Percentiles rank a stretch among this genome's conserved stretches.
Conservation (phyloP, 2,797 vertebrate genomes). For the Microctenopoma steveboyesi region DNA sequence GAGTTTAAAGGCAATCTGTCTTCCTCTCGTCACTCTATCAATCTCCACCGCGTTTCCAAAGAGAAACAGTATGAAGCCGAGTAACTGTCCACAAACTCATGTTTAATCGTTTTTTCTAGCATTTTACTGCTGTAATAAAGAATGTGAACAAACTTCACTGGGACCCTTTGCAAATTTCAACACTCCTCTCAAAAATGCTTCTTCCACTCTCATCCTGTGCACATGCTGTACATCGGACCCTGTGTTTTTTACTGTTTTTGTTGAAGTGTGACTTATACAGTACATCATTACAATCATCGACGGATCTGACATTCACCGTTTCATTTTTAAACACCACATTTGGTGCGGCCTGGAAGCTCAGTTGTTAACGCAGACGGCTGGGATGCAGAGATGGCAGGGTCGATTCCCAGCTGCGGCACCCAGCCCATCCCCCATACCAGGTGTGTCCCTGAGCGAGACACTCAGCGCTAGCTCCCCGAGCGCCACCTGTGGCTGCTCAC, state of each 20-base stretch:
- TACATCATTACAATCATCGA: too few relatives aligned
- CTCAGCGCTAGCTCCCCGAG: too few relatives aligned
- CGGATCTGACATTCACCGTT: too few relatives aligned
- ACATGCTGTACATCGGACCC: background rate
- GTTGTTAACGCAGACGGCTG: too few relatives aligned
- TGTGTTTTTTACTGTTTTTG: background rate
- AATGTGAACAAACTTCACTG: slow-evolving; percentile 14
- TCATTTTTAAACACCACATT: too few relatives aligned
- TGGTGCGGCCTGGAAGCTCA: too few relatives aligned
- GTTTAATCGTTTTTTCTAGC: slow-evolving; percentile 10
- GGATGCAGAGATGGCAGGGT: too few relatives aligned
- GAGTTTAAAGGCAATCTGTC: slow-evolving; percentile 25
- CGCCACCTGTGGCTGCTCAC: too few relatives aligned
- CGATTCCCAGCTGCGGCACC: too few relatives aligned
- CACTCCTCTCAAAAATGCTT: slow-evolving; percentile 5
- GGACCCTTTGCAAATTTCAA: slow-evolving; percentile 11
- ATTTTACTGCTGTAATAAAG: slow-evolving; percentile 50
- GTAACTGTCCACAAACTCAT: slow-evolving; percentile 6
- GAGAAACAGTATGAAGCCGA: background rate
- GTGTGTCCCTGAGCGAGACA: too few relatives aligned
- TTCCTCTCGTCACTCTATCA: slow-evolving; percentile 15
- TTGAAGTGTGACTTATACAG: background rate
- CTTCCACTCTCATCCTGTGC: slow-evolving; percentile 2
- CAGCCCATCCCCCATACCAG: too few relatives aligned
- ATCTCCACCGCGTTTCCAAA: background rate